phyloP scores from a whole-genome alignment of 1,140 invertebrate genomes.

The Homarus americanus region DNA sequence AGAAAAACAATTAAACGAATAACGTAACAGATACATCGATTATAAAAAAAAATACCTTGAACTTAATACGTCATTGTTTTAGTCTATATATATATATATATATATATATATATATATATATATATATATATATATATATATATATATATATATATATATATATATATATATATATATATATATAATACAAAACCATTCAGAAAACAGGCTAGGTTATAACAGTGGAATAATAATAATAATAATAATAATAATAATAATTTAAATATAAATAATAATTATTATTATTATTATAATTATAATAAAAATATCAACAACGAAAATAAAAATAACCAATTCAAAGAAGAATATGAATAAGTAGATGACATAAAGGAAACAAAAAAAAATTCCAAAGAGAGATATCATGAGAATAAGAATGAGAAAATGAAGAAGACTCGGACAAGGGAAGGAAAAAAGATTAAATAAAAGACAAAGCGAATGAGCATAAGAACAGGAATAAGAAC shows the following conservation, averaged over 20 bases:
- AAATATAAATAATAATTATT: not conserved
- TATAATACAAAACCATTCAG: not conserved
- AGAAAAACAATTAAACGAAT: slow-evolving; percentile 4
- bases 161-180: not conserved
- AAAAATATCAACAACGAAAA: too few relatives aligned
- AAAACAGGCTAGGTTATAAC: too few relatives aligned
- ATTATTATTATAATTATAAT: not conserved
- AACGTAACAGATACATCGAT: too few relatives aligned
- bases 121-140: slow-evolving; percentile 50
- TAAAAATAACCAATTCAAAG: too few relatives aligned
- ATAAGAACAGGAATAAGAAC: not conserved
- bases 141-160: slow-evolving; percentile 31
- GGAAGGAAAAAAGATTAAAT: not conserved
- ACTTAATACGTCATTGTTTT: not conserved
- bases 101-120: slow-evolving; percentile 44
- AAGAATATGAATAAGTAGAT: too few relatives aligned
- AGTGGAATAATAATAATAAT: too few relatives aligned
- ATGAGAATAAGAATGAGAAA: too few relatives aligned
- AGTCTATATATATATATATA: too few relatives aligned
- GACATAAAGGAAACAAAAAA: too few relatives aligned
- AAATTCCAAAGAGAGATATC: too few relatives aligned
- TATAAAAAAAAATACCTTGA: too few relatives aligned
- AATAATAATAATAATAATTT: too few relatives aligned
- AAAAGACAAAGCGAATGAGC: not conserved
- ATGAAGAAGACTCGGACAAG: not conserved